Conservation (phyloP, 2,888 invertebrate genomes). For the Malthinus flaveolus region DNA sequence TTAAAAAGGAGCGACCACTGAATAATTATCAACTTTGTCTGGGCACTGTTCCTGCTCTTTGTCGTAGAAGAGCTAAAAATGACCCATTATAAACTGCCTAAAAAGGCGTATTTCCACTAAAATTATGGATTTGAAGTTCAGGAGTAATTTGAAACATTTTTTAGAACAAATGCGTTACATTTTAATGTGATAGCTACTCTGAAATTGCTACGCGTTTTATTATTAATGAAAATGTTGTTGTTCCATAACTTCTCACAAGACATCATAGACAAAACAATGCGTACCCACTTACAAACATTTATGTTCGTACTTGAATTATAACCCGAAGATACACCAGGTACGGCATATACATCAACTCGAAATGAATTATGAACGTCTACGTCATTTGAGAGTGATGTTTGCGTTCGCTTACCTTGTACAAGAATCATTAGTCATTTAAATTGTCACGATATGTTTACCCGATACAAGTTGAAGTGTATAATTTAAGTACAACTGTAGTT, state of each 20-base stretch:
- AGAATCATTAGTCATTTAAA: slow-evolving; percentile 26
- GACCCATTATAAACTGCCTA: too few species aligned
- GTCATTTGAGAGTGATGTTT: slow-evolving; percentile 17
- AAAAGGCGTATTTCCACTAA: too few species aligned
- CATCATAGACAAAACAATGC: neutral
- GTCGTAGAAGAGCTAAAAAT: too few species aligned
- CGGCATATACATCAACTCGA: slow-evolving; percentile 15
- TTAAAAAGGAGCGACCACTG: too few species aligned
- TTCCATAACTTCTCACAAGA: neutral
- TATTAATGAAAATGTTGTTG: slow-evolving; percentile 4
- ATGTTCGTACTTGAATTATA: slow-evolving; percentile 15
- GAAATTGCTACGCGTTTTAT: neutral
- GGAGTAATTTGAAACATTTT: too few species aligned
- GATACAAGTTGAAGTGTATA: slow-evolving; percentile 21
- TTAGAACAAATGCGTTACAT: too few species aligned
- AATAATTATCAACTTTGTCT: too few species aligned
- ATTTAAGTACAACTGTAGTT: slow-evolving; percentile 19
- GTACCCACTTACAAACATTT: slow-evolving; percentile 9
- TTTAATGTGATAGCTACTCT: neutral
- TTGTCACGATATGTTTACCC: slow-evolving; percentile 27
- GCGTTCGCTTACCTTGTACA: slow-evolving; percentile 18
- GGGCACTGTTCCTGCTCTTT: too few species aligned
- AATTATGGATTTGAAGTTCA: too few species aligned
- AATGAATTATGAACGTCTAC: slow-evolving; percentile 25
- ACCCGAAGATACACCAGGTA: slow-evolving; percentile 13